Conservation (phyloP, 2,888 invertebrate species). For the Tridacna gigas region DNA sequence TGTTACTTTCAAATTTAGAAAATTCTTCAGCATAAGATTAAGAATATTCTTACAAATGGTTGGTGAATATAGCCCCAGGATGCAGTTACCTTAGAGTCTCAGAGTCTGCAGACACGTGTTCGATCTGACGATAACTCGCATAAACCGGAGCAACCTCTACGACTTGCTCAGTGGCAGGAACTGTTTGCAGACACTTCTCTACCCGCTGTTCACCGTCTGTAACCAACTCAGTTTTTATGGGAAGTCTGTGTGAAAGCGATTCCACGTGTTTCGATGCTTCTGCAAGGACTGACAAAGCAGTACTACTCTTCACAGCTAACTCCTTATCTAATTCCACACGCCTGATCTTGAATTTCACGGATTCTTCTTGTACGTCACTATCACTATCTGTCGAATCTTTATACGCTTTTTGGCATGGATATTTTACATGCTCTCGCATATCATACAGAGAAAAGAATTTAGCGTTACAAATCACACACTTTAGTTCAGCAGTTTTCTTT, state of each 20-base stretch:
- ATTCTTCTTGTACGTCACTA: conserved; percentile 26
- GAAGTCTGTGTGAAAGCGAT: conserved; percentile 37
- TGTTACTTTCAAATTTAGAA: too few relatives aligned
- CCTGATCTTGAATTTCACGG: conserved; percentile 48
- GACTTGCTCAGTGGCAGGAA: neutral
- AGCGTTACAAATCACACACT: conserved; percentile 73
- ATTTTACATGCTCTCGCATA: conserved; percentile 76
- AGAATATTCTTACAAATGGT: too few relatives aligned
- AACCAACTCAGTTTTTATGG: neutral
- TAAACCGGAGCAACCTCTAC: conserved; percentile 5
- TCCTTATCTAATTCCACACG: conserved; percentile 46
- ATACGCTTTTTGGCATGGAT: conserved; percentile 68
- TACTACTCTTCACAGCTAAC: conserved; percentile 5
- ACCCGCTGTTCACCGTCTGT: neutral
- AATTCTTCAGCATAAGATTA: too few relatives aligned
- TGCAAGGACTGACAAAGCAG: conserved; percentile 60
- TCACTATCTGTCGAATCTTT: conserved; percentile 33
- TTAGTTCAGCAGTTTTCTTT: conserved; percentile 61
- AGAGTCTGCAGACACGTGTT: neutral
- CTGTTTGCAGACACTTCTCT: neutral
- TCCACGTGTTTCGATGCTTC: conserved; percentile 66
- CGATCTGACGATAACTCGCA: neutral
- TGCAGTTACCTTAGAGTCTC: too few relatives aligned
- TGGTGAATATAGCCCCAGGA: too few relatives aligned
- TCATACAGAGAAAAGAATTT: conserved; percentile 72